A percentile compares a stretch with the other conserved stretches of the same genome.
Evolutionary conservation across 2,888 invertebrate genomes (phyloP).

Genomic region (Homarus gammarus): DNA sequence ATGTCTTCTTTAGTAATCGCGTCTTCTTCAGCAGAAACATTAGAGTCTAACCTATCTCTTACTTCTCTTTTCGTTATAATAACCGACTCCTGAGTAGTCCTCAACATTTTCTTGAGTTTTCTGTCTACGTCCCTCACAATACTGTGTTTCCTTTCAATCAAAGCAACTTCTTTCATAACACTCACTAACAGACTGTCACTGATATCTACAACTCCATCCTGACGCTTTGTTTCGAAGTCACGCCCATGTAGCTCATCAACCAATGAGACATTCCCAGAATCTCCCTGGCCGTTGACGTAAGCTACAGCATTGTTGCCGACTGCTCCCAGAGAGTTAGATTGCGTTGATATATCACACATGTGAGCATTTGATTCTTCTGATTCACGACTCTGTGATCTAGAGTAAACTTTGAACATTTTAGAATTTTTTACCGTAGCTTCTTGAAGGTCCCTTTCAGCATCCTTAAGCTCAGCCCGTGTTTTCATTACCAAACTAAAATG

Average conservation of each 20-base stretch:
- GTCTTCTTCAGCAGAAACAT: constrained; percentile 56
- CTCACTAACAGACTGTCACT: constrained; percentile 48
- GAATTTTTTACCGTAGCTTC: constrained; percentile 25
- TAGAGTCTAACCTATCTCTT: constrained; percentile 46
- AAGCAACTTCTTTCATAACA: constrained; percentile 60
- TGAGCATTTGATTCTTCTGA: neutral
- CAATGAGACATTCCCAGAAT: constrained; percentile 42
- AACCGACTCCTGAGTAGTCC: constrained; percentile 27
- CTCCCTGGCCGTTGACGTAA: neutral
- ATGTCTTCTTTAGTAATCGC: constrained; percentile 45
- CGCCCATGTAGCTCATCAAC: constrained; percentile 19
- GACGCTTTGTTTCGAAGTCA: neutral
- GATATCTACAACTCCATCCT: constrained; percentile 11
- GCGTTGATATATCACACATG: neutral
- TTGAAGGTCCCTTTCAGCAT: constrained; percentile 40
- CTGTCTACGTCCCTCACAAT: neutral
- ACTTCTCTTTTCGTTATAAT: constrained; percentile 45
- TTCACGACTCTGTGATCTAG: constrained; percentile 27
- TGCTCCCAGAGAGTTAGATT: neutral
- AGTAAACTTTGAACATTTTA: constrained; percentile 15
- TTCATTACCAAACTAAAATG: constrained; percentile 31
- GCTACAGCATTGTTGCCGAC: neutral
- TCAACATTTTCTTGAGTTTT: constrained; percentile 38
- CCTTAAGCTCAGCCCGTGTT: constrained; percentile 45
- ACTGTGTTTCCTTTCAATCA: constrained; percentile 38